A percentile compares a stretch with the other conserved stretches of the same genome.
phyloP scores from a whole-genome alignment of 2,888 invertebrate species.

The Hyalella azteca region DNA sequence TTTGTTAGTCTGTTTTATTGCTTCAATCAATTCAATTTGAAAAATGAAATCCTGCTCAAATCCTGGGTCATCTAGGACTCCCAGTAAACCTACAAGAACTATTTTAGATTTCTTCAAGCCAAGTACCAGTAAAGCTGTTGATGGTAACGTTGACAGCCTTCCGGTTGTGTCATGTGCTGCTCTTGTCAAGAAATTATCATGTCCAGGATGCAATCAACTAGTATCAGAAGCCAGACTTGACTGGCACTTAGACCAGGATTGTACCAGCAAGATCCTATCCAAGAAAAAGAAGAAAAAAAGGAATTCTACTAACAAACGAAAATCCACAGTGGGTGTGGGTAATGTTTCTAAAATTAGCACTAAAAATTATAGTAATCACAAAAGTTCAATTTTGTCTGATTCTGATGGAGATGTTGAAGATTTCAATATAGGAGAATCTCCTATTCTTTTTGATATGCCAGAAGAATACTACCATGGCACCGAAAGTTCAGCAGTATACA shows the following conservation, averaged over 20 bases:
- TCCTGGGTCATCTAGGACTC: not conserved
- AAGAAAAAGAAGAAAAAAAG: slow-evolving; percentile 6
- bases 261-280: slow-evolving; percentile 30
- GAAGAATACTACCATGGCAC: not conserved
- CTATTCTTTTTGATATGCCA: not conserved
- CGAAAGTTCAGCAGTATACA: not conserved
- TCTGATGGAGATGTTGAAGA: not conserved
- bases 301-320: too few species aligned
- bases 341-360: too few species aligned
- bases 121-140: not conserved
- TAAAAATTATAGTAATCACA: too few species aligned
- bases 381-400: not conserved
- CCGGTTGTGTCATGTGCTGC: not conserved
- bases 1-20: too few species aligned
- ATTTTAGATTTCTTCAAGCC: slow-evolving; percentile 44
- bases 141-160: not conserved
- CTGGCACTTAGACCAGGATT: slow-evolving; percentile 64
- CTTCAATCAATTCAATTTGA: too few species aligned
- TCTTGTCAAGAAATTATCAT: slow-evolving; percentile 61
- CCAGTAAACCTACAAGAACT: slow-evolving; percentile 39
- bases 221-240: slow-evolving; percentile 65
- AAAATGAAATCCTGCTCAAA: too few species aligned
- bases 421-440: not conserved
- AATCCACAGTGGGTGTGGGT: too few species aligned
- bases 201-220: slow-evolving; percentile 66